Base-by-base conservation (phyloP, 2,888 invertebrate genomes). In the Eumerus sabulonum region DNA sequence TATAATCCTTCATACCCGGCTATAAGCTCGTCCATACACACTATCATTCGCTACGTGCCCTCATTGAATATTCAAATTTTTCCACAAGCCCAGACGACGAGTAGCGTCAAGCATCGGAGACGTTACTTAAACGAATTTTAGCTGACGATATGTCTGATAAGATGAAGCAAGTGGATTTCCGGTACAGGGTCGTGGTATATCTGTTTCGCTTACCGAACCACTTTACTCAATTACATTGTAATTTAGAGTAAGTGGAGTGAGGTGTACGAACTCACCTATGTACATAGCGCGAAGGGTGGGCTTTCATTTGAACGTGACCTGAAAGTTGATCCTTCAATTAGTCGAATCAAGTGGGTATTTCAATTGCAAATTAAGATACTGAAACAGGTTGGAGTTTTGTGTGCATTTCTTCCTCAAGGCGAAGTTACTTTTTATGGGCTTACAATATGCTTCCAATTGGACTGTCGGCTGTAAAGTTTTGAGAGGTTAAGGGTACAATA, bases 131-230 rank as follows among this genome's bases (percentile, higher is more conserved):
- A 79, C 64, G 68, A 74, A 74, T 79, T 79, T 79, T 64, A 73
- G 79, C 79, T 79, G 73, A 79, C 79, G 79, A 79, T 74, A 79
- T 79, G 79, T 79, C 79, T 79, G 79, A 79, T 79, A 79, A 79
- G 79, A 79, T 56, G 64, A 63, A 79, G 70, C 73, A 74, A 74
- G 63, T 68, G 73, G 79, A 73, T 73, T 54, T 35, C 48, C 38
- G 57, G 27, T 42, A 50, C 63, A 63, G 40, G 54, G 70, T 63
- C 48, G 76, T 71, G 27, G 64, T 50, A 45, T 60, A 60, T 72
- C 17, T 36, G 48, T 47, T 48, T 67, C 53, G 53, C 67, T 77
- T 63, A 53, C 59, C 11, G 12, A 72, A 56, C 59, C 79, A 79
- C 73, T 79, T 74, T 74, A 73, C 73, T 79, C 74, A 79, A 79